Evolutionary conservation across 2,888 invertebrate species (phyloP), one percentile per base, ranked within the genome.

Genomic region (Cheilosia soror): DNA sequence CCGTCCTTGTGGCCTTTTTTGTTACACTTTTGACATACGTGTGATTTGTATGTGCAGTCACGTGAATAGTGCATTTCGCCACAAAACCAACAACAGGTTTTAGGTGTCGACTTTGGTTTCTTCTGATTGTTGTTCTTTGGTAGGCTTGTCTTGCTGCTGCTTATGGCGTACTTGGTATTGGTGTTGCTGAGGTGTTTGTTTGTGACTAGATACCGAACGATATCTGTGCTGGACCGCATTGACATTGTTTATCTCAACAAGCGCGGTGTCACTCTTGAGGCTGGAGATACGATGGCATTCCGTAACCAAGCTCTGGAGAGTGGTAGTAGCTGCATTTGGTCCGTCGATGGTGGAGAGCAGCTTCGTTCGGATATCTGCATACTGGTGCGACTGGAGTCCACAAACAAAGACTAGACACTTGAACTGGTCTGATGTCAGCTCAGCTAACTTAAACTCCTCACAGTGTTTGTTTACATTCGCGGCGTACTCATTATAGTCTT

Each of bases 81-180:
- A 9, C 63, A 71, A 20, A 69, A 78, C 69, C 79, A 79, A 29
- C 75, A 84, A 40, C 75, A 79, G 0, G 71, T 63, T 63, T 71
- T 66, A 20, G 76, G 69, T 6, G n/a, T n/a, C 6, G 25, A 3
- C 13, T 53, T 65, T 40, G 13, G 20, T 65, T 65, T 20, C 20
- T 51, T 65, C 11, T 29, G 37, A 25, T 25, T 11, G 49, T 51
- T 51, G 13, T n/a, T 42, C n/a, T 47, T 44, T 5, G 5, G n/a
- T n/a, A n/a, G 11, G 31, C 31, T 5, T 42, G 42, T 57, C 33
- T 57, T 15, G 33, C 15, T 31, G 33, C 15, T 57, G 31, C 1
- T 57, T 49, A 33, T 33, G 31, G 31, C 7, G 31, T 7, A 33
- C 31, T 7, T 33, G 31, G 31, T 33, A 7, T 7, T 33, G 31